Conservation (phyloP, 2,888 invertebrate genomes). For the Eucera pruinosa region DNA sequence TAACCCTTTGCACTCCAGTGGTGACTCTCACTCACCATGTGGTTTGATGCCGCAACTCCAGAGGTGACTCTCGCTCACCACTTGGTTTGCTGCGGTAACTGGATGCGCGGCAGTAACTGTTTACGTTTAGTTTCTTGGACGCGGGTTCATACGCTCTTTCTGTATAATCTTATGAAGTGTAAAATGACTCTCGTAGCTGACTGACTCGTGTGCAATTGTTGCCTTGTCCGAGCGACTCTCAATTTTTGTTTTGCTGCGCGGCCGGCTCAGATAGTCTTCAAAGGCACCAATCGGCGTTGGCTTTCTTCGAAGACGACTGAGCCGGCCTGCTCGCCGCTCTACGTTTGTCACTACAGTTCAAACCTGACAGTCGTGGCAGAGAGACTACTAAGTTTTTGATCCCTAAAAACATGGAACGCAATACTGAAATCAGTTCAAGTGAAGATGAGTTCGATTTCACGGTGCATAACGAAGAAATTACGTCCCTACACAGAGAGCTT, state of each 20-base stretch:
- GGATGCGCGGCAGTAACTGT: conserved; percentile 37
- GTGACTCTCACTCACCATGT: conserved; percentile 24
- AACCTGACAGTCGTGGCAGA: conserved; percentile 13
- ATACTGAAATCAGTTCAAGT: conserved; percentile 22
- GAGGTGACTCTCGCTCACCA: conserved; percentile 47
- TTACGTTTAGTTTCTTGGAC: conserved; percentile 16
- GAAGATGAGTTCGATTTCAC: conserved; percentile 23
- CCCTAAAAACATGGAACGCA: conserved; percentile 2
- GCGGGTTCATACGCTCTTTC: conserved; percentile 1
- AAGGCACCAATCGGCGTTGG: too few relatives aligned
- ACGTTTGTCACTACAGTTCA: conserved; percentile 1
- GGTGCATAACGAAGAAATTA: conserved; percentile 2
- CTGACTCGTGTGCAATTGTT: too few relatives aligned
- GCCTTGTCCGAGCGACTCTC: too few relatives aligned
- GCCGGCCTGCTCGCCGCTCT: too few relatives aligned
- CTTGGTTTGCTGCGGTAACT: conserved; percentile 40
- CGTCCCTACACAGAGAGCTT: neutral
- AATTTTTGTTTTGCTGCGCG: too few relatives aligned
- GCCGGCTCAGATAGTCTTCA: too few relatives aligned
- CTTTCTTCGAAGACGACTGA: too few relatives aligned
- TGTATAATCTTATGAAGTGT: conserved; percentile 42
- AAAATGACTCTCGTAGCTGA: conserved; percentile 7
- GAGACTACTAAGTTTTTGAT: conserved; percentile 1
- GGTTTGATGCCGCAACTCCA: conserved; percentile 27
- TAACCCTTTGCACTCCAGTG: conserved; percentile 28